phyloP scores from a whole-genome alignment of 2,888 invertebrate species.

The Leuctra nigra region DNA sequence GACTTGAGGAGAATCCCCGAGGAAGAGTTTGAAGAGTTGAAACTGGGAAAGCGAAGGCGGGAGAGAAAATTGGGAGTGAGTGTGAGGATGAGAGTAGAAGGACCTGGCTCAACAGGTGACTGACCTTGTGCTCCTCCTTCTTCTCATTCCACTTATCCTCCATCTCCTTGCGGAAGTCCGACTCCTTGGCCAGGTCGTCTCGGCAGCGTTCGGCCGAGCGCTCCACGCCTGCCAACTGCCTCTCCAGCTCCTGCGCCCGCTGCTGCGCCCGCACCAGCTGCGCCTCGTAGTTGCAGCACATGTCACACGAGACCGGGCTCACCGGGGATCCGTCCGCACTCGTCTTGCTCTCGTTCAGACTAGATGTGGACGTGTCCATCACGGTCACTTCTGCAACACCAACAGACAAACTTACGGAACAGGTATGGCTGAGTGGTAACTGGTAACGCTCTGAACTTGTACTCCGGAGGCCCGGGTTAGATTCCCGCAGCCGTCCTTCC shows the following conservation, averaged over 20 bases:
- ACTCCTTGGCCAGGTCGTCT: conserved; percentile 63
- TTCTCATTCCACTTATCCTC: conserved; percentile 73
- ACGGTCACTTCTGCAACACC: conserved; percentile 21
- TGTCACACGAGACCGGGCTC: conserved; percentile 55
- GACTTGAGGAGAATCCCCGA: not conserved
- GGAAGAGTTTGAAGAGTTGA: not conserved
- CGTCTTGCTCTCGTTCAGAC: conserved; percentile 16
- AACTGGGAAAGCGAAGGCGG: not conserved
- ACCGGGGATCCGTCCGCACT: conserved; percentile 20
- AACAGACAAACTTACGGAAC: no score
- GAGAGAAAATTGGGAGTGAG: not conserved
- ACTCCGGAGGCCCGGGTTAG: no score
- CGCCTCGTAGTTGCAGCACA: conserved; percentile 82
- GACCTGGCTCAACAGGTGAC: no score
- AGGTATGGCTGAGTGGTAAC: no score
- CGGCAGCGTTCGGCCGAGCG: conserved; percentile 51
- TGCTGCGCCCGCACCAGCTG: conserved; percentile 74
- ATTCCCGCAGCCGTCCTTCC: no score
- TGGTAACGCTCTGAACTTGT: no score
- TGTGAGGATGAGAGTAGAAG: not conserved
- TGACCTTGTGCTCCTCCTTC: conserved; percentile 64
- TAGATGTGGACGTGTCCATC: conserved; percentile 22
- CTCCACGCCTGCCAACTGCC: conserved; percentile 36
- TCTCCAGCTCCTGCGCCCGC: conserved; percentile 37
- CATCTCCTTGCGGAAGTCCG: conserved; percentile 64